These are phyloP conservation scores for Galeopterus variegatus DNA, from an alignment of 2,113 vertebrate genomes.

Conservation along the genomic window DNA sequence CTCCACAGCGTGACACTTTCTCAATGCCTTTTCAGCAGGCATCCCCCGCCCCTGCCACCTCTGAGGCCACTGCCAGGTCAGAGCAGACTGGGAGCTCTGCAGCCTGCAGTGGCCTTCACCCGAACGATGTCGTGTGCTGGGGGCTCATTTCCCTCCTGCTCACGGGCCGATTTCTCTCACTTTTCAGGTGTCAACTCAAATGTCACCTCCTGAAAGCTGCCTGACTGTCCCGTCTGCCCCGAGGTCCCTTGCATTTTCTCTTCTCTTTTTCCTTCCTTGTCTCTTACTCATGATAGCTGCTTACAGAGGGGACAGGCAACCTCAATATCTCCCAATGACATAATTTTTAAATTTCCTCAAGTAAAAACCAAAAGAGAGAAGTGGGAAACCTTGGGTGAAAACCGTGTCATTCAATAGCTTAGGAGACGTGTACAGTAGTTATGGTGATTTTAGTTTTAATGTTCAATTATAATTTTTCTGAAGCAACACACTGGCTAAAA, in stretches of 20 bases:
- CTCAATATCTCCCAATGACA: constrained; percentile 60
- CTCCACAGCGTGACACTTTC: not conserved
- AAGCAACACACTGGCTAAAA: not conserved
- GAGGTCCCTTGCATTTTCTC: not conserved
- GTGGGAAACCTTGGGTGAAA: constrained; percentile 69
- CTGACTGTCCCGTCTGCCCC: not conserved
- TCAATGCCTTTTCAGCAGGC: not conserved
- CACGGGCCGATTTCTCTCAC: fast-evolving
- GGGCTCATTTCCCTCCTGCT: fast-evolving
- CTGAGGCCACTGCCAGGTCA: constrained; percentile 10
- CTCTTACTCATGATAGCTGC: not conserved
- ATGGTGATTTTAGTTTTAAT: not conserved
- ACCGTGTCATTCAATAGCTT: not conserved
- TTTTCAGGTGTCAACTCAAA: not conserved
- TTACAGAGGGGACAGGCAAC: not conserved
- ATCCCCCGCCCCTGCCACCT: not conserved
- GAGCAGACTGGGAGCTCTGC: not conserved
- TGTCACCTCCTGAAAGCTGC: not conserved
- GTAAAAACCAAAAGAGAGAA: constrained; percentile 78
- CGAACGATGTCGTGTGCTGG: not conserved
- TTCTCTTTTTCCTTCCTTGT: not conserved
- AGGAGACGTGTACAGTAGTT: not conserved
- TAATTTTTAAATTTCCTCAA: constrained; percentile 76
- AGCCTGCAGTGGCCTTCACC: not conserved
- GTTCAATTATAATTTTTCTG: not conserved